Evolutionary conservation across 2,888 invertebrate species (phyloP).

Genomic region (Synanthedon formicaeformis): DNA sequence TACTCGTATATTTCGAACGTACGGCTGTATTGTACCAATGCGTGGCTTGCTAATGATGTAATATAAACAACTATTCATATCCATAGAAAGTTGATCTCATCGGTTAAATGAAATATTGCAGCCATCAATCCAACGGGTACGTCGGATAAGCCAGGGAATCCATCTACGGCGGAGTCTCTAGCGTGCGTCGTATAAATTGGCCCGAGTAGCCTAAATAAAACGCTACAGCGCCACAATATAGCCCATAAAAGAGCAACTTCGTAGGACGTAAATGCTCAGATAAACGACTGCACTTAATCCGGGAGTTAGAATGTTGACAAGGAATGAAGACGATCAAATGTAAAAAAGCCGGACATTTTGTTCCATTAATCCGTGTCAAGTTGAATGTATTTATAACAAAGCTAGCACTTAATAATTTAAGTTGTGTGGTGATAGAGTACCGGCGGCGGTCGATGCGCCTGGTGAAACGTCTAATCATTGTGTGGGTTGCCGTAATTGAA

Average conservation of each 20-base stretch:
- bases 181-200: conserved; percentile 27
- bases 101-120: conserved; percentile 23
- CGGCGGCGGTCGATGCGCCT: conserved; percentile 37
- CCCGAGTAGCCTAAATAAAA: conserved; percentile 44
- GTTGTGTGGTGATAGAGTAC: conserved; percentile 41
- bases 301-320: conserved; percentile 64
- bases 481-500: conserved; percentile 65
- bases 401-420: conserved; percentile 63
- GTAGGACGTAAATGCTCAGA: conserved; percentile 50
- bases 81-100: conserved; percentile 19
- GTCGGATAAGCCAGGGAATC: conserved; percentile 19
- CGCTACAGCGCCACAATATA: conserved; percentile 36
- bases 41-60: conserved; percentile 12
- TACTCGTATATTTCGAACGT: conserved; percentile 9
- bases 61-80: conserved; percentile 15
- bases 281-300: conserved; percentile 62
- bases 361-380: conserved; percentile 60
- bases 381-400: conserved; percentile 65
- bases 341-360: conserved; percentile 51
- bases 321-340: conserved; percentile 54
- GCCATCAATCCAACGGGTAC: conserved; percentile 21
- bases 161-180: conserved; percentile 17
- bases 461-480: conserved; percentile 65
- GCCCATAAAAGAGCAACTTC: conserved; percentile 47
- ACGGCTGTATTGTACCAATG: conserved; percentile 9